Base-by-base conservation (phyloP, 2,888 invertebrate species). In the Trichopria drosophilae region DNA sequence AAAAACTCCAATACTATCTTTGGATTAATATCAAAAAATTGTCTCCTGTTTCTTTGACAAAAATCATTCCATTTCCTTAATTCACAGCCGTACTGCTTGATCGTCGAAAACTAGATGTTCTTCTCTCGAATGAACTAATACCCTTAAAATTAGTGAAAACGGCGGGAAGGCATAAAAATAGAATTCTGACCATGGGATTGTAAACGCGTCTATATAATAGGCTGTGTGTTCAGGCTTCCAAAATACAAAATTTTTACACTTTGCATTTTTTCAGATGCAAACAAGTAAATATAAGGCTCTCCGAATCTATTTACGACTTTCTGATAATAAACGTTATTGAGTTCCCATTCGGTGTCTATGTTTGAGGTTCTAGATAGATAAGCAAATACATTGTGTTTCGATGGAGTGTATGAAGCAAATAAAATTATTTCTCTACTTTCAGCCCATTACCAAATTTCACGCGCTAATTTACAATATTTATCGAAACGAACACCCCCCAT, bases 341-440 rank as follows among this genome's bases (percentile, higher is more conserved):
- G 15, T 32, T 40, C 42, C 49, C 49, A 49, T 29, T 49, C 42
- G 6, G 26, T 24, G 13, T 43, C 43, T 6, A 9, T 10, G 15
- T 34, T 43, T 23, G 23, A 23, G 4, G 23, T 35, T 40, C 64
- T 50, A 12, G 64, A 66, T 47, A 63, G 57, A 29, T 24, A 36
- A 34, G 61, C 58, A n/a, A n/a, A n/a, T n/a, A n/a, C n/a, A n/a
- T n/a, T 19, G 65, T 62, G n/a, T 53, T 51, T 12, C 19, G 24
- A 39, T 68, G 69, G 7, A 64, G 58, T 44, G 59, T 55, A 2
- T 67, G 64, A n/a, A 61, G 61, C 4, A 71, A 57, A 35, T 71
- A 71, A 2, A 66, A 68, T 4, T 7, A 59, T 37, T 10, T 51
- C 28, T 29, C 50, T 46, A 4, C 23, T 10, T 23, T 58, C 52